Conservation (phyloP, 1,140 invertebrate genomes). For the Sipha flava region DNA sequence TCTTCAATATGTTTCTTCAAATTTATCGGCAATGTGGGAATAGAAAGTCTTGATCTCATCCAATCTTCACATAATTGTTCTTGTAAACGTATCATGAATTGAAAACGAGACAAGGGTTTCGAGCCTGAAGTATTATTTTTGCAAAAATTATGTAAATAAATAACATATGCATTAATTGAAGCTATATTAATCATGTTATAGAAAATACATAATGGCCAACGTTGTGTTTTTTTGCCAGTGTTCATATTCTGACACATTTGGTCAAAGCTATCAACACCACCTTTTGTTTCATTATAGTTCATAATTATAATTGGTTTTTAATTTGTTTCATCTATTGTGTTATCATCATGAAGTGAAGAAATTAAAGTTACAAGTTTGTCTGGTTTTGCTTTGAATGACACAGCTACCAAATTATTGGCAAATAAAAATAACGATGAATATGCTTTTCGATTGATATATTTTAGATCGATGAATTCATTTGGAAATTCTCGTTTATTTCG, state of each 20-base stretch:
- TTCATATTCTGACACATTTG: slow-evolving; percentile 39
- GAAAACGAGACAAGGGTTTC: neutral
- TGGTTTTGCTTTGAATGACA: slow-evolving; percentile 36
- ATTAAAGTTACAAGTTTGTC: slow-evolving; percentile 39
- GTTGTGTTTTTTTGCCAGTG: slow-evolving; percentile 36
- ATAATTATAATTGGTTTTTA: slow-evolving; percentile 39
- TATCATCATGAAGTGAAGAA: slow-evolving; percentile 31
- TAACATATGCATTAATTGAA: neutral
- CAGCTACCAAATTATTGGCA: slow-evolving; percentile 28
- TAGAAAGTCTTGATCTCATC: neutral
- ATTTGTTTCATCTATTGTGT: slow-evolving; percentile 34
- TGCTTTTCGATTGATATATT: neutral
- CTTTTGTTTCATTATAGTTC: slow-evolving; percentile 40
- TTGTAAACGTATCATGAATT: neutral
- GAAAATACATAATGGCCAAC: slow-evolving; percentile 39
- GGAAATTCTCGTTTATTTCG: slow-evolving; percentile 46
- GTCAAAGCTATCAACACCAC: slow-evolving; percentile 41
- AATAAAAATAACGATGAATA: slow-evolving; percentile 21
- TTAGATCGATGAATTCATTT: slow-evolving; percentile 33
- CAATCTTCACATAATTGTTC: neutral
- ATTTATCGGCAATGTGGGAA: neutral
- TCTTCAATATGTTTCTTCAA: neutral
- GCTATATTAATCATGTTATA: slow-evolving; percentile 25
- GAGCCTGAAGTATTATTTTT: neutral
- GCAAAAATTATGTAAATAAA: neutral